Evolutionary conservation across 2,113 vertebrate genomes (phyloP).

Genomic region (Tretioscincus oriximinensis): DNA sequence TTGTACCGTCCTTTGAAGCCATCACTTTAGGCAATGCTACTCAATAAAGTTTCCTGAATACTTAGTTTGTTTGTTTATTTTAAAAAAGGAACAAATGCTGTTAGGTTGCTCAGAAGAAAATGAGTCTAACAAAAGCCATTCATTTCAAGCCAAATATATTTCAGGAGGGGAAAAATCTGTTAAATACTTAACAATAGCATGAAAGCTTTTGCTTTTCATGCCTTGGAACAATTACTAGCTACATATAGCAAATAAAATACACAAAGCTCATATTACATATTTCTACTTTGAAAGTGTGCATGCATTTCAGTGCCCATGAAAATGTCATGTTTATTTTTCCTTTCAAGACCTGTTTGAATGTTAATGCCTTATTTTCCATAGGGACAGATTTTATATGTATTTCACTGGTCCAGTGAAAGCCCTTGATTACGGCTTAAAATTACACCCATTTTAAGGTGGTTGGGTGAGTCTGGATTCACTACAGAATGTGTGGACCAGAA

Average conservation of each 20-base stretch:
- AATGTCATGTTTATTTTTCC: no score
- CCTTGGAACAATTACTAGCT: background rate
- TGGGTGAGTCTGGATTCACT: no score
- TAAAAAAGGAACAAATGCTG: background rate
- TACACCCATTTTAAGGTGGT: no score
- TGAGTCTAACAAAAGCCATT: conserved; percentile 8
- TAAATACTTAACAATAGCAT: background rate
- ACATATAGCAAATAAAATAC: background rate
- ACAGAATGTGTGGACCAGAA: no score
- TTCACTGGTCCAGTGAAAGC: background rate
- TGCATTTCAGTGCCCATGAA: no score
- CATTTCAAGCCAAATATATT: conserved; percentile 15
- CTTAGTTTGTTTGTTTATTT: background rate
- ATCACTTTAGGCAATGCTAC: background rate
- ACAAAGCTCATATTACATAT: background rate
- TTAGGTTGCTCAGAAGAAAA: background rate
- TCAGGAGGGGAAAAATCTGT: background rate
- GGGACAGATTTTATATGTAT: background rate
- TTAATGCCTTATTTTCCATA: background rate
- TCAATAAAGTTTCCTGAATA: background rate
- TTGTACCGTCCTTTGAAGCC: conserved; percentile 7
- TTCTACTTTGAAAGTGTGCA: background rate
- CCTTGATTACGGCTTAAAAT: no score
- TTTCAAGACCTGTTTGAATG: no score
- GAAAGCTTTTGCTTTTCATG: background rate